phyloP scores from a whole-genome alignment of 2,113 vertebrate genomes.

The Hippocampus mohnikei region DNA sequence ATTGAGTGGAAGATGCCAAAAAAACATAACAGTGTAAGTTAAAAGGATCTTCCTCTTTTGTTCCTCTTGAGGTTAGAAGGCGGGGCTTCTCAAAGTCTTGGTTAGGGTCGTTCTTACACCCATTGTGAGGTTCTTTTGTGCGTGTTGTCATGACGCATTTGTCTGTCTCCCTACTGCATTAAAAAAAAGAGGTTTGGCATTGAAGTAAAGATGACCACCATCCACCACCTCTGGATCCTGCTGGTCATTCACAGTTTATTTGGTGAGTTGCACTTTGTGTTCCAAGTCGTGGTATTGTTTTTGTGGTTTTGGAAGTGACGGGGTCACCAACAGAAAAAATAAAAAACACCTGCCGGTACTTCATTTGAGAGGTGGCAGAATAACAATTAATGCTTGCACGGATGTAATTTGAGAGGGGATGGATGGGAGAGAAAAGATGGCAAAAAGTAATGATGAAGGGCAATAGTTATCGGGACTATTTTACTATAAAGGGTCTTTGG shows the following conservation, averaged over 20 bases:
- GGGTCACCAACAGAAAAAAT: too few species aligned
- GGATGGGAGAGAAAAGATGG: too few species aligned
- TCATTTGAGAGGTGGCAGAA: too few species aligned
- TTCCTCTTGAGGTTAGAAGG: slow-evolving; percentile 1
- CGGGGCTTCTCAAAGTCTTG: background rate
- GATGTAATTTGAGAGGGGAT: too few species aligned
- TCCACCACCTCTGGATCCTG: background rate
- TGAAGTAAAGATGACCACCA: background rate
- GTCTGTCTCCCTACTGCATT: background rate
- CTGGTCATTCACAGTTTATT: background rate
- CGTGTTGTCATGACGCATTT: background rate
- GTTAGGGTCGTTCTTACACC: background rate
- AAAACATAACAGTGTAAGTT: background rate
- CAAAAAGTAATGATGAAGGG: too few species aligned
- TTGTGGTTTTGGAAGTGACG: background rate
- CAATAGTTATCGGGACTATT: too few species aligned
- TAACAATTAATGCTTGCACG: too few species aligned
- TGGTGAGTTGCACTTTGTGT: slow-evolving; percentile 1
- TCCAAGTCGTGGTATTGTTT: background rate
- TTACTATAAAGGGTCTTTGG: too few species aligned
- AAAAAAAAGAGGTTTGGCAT: background rate
- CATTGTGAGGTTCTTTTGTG: background rate
- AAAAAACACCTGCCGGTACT: too few species aligned
- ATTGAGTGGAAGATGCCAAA: background rate
- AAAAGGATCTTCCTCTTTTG: background rate